These are phyloP conservation scores for Clarias fuscus DNA, from an alignment of 2,797 vertebrate genomes.

Conservation along the genomic window DNA sequence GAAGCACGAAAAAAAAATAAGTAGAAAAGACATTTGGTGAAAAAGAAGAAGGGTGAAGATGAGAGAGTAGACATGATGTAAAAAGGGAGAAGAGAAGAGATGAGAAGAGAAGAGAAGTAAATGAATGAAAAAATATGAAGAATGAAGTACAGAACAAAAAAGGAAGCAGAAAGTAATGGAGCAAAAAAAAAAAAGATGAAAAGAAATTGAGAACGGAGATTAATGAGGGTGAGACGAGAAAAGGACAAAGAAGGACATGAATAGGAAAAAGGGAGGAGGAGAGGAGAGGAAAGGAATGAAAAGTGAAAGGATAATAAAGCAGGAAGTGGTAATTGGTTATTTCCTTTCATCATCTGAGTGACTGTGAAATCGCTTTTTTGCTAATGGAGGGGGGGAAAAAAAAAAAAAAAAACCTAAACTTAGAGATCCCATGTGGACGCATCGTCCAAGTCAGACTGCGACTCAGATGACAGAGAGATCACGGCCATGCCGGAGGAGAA, in stretches of 20 bases:
- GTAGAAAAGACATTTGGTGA: neutral
- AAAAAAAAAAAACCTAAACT: neutral
- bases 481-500: conserved; percentile 3
- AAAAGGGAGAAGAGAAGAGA: neutral
- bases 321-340: neutral
- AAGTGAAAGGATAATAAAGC: neutral
- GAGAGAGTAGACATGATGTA: neutral
- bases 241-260: neutral
- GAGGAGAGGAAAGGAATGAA: neutral
- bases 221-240: neutral
- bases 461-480: neutral
- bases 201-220: neutral
- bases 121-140: neutral
- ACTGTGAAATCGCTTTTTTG: neutral
- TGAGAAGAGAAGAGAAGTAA: neutral
- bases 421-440: neutral
- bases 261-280: neutral
- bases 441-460: neutral
- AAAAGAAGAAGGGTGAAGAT: neutral
- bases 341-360: neutral
- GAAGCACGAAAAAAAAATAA: neutral
- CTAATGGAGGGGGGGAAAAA: neutral
- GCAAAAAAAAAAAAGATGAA: neutral
- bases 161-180: neutral
- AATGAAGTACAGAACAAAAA: neutral